These are phyloP conservation scores for Pluvialis apricaria DNA, from an alignment of 2,113 vertebrate species.

Conservation along the genomic window DNA sequence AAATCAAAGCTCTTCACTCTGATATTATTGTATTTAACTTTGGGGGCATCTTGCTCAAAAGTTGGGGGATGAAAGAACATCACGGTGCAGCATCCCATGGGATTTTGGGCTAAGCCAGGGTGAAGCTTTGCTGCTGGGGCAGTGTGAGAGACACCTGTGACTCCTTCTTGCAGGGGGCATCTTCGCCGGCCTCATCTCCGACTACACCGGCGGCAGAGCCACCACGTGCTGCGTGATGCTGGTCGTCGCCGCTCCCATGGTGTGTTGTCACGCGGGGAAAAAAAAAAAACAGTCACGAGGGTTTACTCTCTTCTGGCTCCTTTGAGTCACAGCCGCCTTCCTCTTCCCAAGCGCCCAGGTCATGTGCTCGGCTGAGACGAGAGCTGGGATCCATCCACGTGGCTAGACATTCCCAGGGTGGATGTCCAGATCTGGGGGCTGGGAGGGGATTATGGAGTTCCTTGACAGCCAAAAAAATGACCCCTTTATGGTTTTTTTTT, in stretches of 20 bases:
- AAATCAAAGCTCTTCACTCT: background rate
- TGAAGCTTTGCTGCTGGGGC: background rate
- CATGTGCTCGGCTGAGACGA: rapidly evolving
- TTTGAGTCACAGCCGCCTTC: background rate
- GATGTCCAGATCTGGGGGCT: background rate
- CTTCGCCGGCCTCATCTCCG: constrained; percentile 86
- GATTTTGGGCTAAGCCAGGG: background rate
- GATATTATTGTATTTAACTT: background rate
- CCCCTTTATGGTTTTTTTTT: background rate
- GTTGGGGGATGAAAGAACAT: background rate
- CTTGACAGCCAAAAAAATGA: background rate
- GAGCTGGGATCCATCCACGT: background rate
- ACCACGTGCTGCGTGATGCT: constrained; percentile 92
- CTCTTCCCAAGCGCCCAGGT: rapidly evolving
- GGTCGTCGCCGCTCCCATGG: constrained; percentile 88
- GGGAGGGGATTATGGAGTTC: background rate
- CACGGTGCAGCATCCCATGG: rapidly evolving
- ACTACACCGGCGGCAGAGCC: constrained; percentile 87
- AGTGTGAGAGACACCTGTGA: background rate
- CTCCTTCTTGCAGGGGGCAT: constrained; percentile 82
- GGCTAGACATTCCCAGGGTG: background rate
- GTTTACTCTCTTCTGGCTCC: background rate
- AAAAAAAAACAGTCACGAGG: background rate
- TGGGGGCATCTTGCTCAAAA: background rate
- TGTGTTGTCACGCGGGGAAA: constrained; percentile 33